Conservation (phyloP, 2,113 vertebrate species). For the Dicentrarchus labrax region DNA sequence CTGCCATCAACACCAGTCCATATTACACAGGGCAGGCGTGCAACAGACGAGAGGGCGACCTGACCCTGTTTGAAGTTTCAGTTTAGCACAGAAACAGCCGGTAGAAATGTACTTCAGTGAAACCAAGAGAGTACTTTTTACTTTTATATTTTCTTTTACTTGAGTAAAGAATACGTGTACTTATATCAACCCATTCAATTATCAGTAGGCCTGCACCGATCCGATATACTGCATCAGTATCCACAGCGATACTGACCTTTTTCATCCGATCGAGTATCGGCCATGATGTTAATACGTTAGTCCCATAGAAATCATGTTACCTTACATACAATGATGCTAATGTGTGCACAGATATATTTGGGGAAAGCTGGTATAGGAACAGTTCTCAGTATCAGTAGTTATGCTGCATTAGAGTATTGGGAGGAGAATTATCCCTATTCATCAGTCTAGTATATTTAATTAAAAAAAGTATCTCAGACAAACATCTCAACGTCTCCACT, state of each 20-base stretch:
- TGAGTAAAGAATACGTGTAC: no score
- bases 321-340: background rate
- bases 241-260: background rate
- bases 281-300: background rate
- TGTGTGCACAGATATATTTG: background rate
- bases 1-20: no score
- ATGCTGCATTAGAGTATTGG: no score
- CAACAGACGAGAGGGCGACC: no score
- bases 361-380: background rate
- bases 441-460: background rate
- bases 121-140: no score
- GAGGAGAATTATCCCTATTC: background rate
- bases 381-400: background rate
- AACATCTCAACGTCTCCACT: background rate
- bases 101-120: no score
- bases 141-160: no score
- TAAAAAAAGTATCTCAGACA: background rate
- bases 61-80: no score
- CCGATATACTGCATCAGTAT: background rate
- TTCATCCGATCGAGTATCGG: background rate
- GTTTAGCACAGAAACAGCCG: no score
- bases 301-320: background rate
- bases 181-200: background rate
- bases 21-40: no score
- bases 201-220: background rate